phyloP scores from a whole-genome alignment of 2,113 vertebrate species.

The Corythoichthys intestinalis region DNA sequence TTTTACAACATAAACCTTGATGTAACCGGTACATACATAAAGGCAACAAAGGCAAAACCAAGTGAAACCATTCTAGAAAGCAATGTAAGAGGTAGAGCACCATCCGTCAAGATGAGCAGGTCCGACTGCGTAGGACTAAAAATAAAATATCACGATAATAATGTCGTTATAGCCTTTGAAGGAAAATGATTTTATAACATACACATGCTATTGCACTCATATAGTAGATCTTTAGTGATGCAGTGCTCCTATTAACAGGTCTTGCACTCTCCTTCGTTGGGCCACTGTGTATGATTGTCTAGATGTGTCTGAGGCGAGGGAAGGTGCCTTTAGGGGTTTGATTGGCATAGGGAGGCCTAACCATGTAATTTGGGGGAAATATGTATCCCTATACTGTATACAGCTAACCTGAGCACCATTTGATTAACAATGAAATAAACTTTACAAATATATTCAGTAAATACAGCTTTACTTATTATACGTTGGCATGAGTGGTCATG shows the following conservation, averaged over 20 bases:
- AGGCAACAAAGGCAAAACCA: constrained; percentile 58
- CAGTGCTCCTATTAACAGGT: constrained; percentile 71
- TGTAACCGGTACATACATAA: constrained; percentile 93
- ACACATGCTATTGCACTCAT: constrained; percentile 81
- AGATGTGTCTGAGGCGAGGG: constrained; percentile 17
- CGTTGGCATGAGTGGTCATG: constrained; percentile 32
- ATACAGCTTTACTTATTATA: constrained; percentile 60
- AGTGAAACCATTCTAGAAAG: constrained; percentile 73
- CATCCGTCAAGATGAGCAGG: constrained; percentile 79
- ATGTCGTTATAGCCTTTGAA: constrained; percentile 55
- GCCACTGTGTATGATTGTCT: constrained; percentile 37
- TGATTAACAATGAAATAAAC: constrained; percentile 27
- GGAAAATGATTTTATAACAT: constrained; percentile 64
- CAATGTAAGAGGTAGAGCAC: constrained; percentile 90
- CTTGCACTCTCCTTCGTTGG: constrained; percentile 68
- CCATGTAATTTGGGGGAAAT: constrained; percentile 54
- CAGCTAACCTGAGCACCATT: constrained; percentile 68
- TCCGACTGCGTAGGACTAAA: constrained; percentile 67
- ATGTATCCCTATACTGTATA: constrained; percentile 61
- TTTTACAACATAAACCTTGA: constrained; percentile 80
- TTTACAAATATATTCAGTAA: constrained; percentile 50
- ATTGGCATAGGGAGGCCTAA: constrained; percentile 47
- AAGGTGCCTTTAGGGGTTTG: constrained; percentile 16
- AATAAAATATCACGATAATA: constrained; percentile 69
- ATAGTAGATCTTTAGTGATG: constrained; percentile 73